Base-by-base conservation (phyloP, 2,888 invertebrate genomes). In the Luffia ferchaultella region DNA sequence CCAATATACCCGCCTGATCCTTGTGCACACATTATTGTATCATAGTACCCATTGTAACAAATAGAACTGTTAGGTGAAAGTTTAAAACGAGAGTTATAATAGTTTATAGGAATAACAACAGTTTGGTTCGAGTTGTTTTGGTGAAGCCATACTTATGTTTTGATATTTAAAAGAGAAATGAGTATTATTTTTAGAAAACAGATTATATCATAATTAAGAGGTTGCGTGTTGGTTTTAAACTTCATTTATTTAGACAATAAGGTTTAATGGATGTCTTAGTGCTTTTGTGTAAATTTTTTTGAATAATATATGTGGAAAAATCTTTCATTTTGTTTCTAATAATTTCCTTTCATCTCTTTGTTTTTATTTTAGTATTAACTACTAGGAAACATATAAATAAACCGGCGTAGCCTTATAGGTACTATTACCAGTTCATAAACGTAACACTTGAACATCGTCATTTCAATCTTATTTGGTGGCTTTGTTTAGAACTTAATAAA, bases 221-320 rank as follows among this genome's bases (percentile, higher is more conserved):
- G 73, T 82, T 77, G 76, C 72, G 79, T 82, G 80, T 79, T 71
- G 75, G 68, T 76, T 78, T 79, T 73, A 73, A 53, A 70, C 70
- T 80, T 80, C 79, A 74, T 83, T 83, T 79, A 82, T 78, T 76
- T 85, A 85, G 84, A 79, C 76, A 73, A 76, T 85, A 84, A 85
- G 84, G 70, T 80, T 80, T 77, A 80, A 79, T 85, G 80, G 80
- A 85, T 85, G 84, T 85, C 79, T 80, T 85, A 85, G 84, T 84
- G 84, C 84, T 85, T 84, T 84, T 82, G 80, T 84, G 83, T 84
- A 85, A 76, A 76, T 80, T 83, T 84, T 79, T 83, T 84, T 83
- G 79, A 79, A 77, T 83, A 84, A 84, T 85, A 85, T 85, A 85
- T 84, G 83, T 85, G 82, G 68, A 75, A 80, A 82, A 82, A 69